These are phyloP conservation scores for Spatulosminthurus flaviceps DNA, from an alignment of 2,888 invertebrate genomes.

Conservation along the genomic window DNA sequence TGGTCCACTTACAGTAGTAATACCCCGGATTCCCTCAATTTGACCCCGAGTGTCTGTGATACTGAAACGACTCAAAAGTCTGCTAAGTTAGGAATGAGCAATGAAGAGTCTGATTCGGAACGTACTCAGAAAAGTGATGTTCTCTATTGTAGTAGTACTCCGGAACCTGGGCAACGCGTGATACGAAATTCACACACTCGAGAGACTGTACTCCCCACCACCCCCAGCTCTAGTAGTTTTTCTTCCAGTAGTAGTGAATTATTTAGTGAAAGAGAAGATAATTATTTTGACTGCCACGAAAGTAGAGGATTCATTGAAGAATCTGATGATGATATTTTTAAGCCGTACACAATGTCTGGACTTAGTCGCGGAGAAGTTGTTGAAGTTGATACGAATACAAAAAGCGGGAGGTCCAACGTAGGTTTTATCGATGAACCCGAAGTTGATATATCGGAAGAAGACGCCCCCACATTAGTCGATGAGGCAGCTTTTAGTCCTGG, in stretches of 20 bases:
- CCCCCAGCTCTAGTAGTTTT: slow-evolving; percentile 6
- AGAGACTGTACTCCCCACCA: neutral
- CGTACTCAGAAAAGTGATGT: neutral
- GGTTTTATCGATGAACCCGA: slow-evolving; percentile 63
- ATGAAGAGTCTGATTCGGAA: slow-evolving; percentile 2
- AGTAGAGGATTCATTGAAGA: neutral
- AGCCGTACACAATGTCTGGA: neutral
- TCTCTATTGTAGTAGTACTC: neutral
- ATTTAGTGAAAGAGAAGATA: slow-evolving; percentile 22
- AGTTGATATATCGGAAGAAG: slow-evolving; percentile 59
- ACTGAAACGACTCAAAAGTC: neutral
- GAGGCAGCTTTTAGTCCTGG: slow-evolving; percentile 47
- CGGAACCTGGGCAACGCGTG: neutral
- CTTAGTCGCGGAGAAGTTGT: neutral
- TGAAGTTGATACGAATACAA: neutral
- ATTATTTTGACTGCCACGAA: neutral
- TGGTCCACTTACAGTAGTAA: too few relatives aligned
- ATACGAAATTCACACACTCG: neutral
- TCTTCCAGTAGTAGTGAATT: slow-evolving; percentile 13
- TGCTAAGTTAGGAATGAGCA: neutral
- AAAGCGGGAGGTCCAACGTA: slow-evolving; percentile 4
- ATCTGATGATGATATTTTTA: neutral
- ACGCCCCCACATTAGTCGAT: slow-evolving; percentile 54
- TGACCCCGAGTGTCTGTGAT: slow-evolving; percentile 2
- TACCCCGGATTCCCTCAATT: neutral